phyloP scores from a whole-genome alignment of 2,888 invertebrate genomes.

The Parapristionchus giblindavisi region DNA sequence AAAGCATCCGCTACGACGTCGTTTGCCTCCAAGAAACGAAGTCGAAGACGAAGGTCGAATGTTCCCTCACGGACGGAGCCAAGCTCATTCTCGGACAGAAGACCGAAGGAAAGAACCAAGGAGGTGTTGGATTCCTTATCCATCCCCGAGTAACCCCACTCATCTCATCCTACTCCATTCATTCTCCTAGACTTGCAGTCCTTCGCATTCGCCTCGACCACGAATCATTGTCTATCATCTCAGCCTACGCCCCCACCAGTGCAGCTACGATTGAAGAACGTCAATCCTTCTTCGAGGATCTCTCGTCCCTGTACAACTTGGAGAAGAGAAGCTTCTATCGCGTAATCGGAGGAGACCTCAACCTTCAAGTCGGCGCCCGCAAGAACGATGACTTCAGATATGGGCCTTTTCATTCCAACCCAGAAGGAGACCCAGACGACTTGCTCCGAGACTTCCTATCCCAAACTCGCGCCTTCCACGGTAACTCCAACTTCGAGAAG shows the following conservation, averaged over 20 bases:
- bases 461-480: background rate
- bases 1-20: background rate
- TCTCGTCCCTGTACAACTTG: background rate
- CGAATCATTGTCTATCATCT: background rate
- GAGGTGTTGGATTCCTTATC: constrained; percentile 28
- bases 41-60: background rate
- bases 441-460: constrained; percentile 2
- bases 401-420: constrained; percentile 9
- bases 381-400: background rate
- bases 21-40: constrained; percentile 27
- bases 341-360: background rate
- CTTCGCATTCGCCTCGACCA: background rate
- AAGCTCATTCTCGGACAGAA: constrained; percentile 7
- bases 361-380: background rate
- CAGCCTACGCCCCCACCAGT: background rate
- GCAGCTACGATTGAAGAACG: background rate
- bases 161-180: background rate
- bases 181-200: constrained; percentile 13
- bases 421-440: constrained; percentile 10
- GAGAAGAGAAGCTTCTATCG: constrained; percentile 1
- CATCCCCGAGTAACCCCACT: background rate
- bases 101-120: background rate
- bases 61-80: background rate
- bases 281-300: constrained; percentile 2
- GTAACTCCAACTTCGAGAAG: constrained; percentile 11